Conservation (phyloP, 2,113 vertebrate species). For the Hippolais icterina region DNA sequence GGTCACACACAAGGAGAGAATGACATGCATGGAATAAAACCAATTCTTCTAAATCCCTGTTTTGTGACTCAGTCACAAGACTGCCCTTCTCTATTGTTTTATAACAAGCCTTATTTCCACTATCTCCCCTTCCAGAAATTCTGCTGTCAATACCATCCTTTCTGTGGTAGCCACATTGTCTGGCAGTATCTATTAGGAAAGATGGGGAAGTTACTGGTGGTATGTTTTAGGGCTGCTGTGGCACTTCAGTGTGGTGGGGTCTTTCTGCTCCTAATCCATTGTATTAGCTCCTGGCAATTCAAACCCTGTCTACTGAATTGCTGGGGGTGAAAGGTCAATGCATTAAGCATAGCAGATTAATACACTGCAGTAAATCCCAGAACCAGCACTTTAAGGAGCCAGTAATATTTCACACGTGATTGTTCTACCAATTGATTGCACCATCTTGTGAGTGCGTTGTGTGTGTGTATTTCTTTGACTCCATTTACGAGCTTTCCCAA, state of each 20-base stretch:
- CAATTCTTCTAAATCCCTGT: slow-evolving; percentile 3
- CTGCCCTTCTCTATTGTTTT: slow-evolving; percentile 31
- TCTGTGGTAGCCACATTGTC: background rate
- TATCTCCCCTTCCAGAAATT: slow-evolving; percentile 21
- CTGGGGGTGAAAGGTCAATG: slow-evolving; percentile 68
- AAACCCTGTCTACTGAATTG: slow-evolving; percentile 55
- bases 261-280: slow-evolving; percentile 67
- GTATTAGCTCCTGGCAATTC: slow-evolving; percentile 75
- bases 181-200: background rate
- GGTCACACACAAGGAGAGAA: background rate
- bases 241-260: slow-evolving; percentile 41
- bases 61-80: slow-evolving; percentile 24
- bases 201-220: background rate
- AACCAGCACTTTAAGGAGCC: slow-evolving; percentile 55
- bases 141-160: background rate
- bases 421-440: slow-evolving; percentile 56
- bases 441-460: slow-evolving; percentile 23
- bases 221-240: background rate
- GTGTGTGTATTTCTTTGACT: slow-evolving; percentile 41
- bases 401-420: slow-evolving; percentile 72
- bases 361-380: slow-evolving; percentile 74
- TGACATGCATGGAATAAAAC: background rate
- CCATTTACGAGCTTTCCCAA: slow-evolving; percentile 70
- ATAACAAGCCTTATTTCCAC: slow-evolving; percentile 13
- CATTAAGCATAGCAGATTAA: slow-evolving; percentile 77